Conservation (phyloP, 2,113 vertebrate species). For the Zootoca vivipara region DNA sequence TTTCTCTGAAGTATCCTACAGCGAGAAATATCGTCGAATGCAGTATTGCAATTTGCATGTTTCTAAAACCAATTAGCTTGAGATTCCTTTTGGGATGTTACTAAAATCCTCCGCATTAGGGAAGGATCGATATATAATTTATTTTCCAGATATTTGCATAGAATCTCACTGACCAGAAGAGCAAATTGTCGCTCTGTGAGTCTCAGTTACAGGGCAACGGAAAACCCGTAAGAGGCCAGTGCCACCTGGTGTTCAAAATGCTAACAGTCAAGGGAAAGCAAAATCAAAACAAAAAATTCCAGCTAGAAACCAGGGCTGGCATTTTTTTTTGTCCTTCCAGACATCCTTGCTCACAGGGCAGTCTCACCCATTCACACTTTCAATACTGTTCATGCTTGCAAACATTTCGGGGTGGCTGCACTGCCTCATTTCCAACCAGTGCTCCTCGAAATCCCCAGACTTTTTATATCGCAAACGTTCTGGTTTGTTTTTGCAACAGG, state of each 20-base stretch:
- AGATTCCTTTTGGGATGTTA: rapidly evolving
- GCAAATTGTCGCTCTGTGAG: background rate
- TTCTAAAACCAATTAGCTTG: constrained; percentile 19
- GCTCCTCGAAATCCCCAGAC: no score
- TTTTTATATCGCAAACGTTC: no score
- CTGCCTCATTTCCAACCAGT: no score
- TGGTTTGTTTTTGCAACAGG: no score
- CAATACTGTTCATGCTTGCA: no score
- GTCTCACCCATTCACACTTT: no score
- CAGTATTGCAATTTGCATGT: rapidly evolving
- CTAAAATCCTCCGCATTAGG: rapidly evolving
- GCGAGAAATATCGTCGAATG: rapidly evolving
- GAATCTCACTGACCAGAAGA: background rate
- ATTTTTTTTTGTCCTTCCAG: no score
- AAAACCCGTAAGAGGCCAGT: constrained; percentile 12
- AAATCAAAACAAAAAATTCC: background rate
- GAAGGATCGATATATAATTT: background rate
- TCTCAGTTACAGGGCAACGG: background rate
- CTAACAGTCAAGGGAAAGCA: background rate
- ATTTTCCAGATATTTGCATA: background rate
- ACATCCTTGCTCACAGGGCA: no score
- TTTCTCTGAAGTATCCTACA: background rate
- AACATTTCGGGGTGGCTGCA: no score
- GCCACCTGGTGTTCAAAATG: constrained; percentile 52
- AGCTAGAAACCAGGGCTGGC: background rate